Base-by-base conservation (phyloP, 92 coral and sea anemone genomes). In the Siderastrea siderea region DNA sequence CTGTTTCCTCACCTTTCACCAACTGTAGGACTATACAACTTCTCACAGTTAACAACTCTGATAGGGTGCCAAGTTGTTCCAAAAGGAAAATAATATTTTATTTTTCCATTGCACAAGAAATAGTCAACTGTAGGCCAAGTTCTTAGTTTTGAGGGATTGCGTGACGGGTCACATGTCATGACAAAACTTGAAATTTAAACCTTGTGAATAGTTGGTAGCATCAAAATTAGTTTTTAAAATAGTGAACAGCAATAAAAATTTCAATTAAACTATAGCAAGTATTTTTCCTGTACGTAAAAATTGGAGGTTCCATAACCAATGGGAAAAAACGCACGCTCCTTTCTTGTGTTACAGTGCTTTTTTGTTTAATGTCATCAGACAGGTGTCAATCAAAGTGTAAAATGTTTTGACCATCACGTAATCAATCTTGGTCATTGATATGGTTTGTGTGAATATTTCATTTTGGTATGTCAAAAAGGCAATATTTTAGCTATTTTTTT, bases 1-100 rank as follows among this genome's bases (percentile, higher is more conserved):
- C 51, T 90, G 93, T 48, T 89, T 89, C 57, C 16, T 70, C 5
- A 45, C 14, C 57, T 79, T 64, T 70, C 93, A 90, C 52, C 76
- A 71, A 9, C 16, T 45, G 49, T 67, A 67, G 72, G 14, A 10
- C 14, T 59, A n/a, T n/a, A n/a, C n/a, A n/a, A n/a, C n/a, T n/a
- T n/a, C n/a, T 12, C 2, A 59, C 63, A 59, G 15, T 59, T 59
- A 12, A 6, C 11, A 12, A 15, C 11, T 12, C 15, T 12, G 2
- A 59, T 12, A 59, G 2, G 6, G 63, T 59, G 63, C 63, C 63
- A 59, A 4, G 63, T 59, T 59, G 63, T 6, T 59, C 63, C 63
- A 59, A 9, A 12, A 59, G 15, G 13, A 2, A 12, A 12, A 59
- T 59, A 5, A 59, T 59, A 59, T 59, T 59, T 59, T 59, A 15